phyloP scores from a whole-genome alignment of 2,797 vertebrate species.

The Pitangus sulphuratus region DNA sequence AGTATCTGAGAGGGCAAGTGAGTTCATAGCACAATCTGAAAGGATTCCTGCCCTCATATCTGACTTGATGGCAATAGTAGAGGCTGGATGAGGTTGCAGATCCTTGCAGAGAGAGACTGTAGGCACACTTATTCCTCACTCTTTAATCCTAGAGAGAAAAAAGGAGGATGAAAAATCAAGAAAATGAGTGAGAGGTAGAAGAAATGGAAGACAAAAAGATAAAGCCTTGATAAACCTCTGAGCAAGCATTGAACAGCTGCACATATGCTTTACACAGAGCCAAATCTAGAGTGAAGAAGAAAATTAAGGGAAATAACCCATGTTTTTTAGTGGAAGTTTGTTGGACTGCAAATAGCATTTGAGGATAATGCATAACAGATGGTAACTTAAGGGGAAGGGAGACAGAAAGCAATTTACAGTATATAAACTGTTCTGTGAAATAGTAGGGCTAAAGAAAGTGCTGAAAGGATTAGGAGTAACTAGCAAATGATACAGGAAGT shows the following conservation, averaged over 20 bases:
- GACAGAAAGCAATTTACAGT: neutral
- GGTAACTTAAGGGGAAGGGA: slow-evolving; percentile 13
- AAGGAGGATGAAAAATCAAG: neutral
- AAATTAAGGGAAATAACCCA: neutral
- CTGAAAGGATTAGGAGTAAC: neutral
- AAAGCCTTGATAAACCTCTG: neutral
- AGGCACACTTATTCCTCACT: neutral
- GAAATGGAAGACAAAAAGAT: neutral
- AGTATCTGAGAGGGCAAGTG: neutral
- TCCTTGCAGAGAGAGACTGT: neutral
- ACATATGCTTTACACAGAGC: neutral
- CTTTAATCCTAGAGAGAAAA: neutral
- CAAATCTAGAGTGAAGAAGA: neutral
- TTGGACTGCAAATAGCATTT: slow-evolving; percentile 19
- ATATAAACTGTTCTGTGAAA: neutral
- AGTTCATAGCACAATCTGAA: neutral
- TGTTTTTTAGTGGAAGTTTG: slow-evolving; percentile 26
- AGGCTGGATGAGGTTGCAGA: neutral
- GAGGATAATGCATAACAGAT: slow-evolving; percentile 33
- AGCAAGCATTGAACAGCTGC: neutral
- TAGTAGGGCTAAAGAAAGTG: neutral
- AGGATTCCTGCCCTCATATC: neutral
- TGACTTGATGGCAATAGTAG: neutral
- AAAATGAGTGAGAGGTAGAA: neutral
- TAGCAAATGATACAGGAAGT: neutral